Evolutionary conservation across 1,140 invertebrate genomes (phyloP).

Genomic region (Cataglyphis hispanica): DNA sequence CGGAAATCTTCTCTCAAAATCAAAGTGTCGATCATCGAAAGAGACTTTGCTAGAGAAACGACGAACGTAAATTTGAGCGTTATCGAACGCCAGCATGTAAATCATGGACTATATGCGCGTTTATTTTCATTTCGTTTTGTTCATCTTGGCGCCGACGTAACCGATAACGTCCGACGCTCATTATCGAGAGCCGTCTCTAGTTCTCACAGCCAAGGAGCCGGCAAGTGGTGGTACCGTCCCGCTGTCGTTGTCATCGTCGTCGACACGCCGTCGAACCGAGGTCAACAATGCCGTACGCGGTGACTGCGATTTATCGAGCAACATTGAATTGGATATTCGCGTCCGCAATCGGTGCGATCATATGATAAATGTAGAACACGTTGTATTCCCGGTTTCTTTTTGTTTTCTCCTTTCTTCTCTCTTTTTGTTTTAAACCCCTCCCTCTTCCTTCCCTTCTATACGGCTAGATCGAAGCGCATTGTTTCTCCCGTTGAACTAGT

Average conservation of each 20-base stretch:
- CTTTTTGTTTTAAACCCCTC: slow-evolving; percentile 57
- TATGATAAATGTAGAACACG: slow-evolving; percentile 84
- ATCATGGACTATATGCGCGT: neutral
- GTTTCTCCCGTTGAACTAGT: neutral
- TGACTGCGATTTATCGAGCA: slow-evolving; percentile 50
- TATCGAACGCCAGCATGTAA: slow-evolving; percentile 55
- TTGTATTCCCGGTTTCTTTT: slow-evolving; percentile 75
- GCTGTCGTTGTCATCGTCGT: slow-evolving; percentile 23
- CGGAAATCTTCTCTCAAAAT: neutral
- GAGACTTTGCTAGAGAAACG: neutral
- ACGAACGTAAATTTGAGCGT: neutral
- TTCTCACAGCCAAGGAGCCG: neutral
- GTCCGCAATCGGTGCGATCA: slow-evolving; percentile 65
- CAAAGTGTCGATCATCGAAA: neutral
- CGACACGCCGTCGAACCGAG: slow-evolving; percentile 42
- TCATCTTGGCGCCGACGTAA: neutral
- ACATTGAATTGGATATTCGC: slow-evolving; percentile 66
- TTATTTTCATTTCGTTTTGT: slow-evolving; percentile 48
- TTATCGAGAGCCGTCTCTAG: neutral
- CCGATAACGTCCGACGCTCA: neutral
- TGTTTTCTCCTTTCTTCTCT: slow-evolving; percentile 67
- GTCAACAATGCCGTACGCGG: slow-evolving; percentile 69
- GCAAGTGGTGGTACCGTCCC: neutral
- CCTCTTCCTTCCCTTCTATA: neutral
- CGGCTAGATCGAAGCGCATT: neutral